Conservation (phyloP, 2,113 vertebrate genomes). For the Anas platyrhynchos region DNA sequence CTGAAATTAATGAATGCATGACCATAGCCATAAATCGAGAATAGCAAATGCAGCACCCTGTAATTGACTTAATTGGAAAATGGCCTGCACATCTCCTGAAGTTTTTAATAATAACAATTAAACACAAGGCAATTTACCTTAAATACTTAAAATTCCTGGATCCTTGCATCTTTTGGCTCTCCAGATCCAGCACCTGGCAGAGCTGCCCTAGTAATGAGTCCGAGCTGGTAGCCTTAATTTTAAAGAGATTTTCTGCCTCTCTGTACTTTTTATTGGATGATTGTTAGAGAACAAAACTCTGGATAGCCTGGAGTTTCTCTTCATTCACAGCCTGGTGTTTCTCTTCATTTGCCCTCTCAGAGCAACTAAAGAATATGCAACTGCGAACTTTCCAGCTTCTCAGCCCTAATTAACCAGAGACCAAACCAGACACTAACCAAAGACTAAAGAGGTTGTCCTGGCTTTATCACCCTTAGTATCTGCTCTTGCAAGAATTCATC, state of each 20-base stretch:
- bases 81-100: background rate
- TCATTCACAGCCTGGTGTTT: background rate
- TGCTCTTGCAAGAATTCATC: background rate
- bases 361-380: background rate
- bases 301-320: background rate
- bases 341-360: background rate
- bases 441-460: background rate
- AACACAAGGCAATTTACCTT: background rate
- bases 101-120: background rate
- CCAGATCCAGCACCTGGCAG: background rate
- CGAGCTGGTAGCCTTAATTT: background rate
- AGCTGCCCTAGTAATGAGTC: background rate
- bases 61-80: background rate
- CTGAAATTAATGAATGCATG: background rate
- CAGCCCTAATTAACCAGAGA: constrained; percentile 18
- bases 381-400: background rate
- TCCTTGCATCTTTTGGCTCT: background rate
- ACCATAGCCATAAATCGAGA: background rate
- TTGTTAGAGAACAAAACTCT: background rate
- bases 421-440: background rate
- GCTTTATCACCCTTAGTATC: background rate
- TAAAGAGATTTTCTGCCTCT: background rate
- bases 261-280: background rate
- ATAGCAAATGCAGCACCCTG: fast-evolving
- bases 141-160: background rate